Evolutionary conservation across 2,888 invertebrate genomes (phyloP), one percentile per base, ranked within the genome.

Genomic region (Troides helena): DNA sequence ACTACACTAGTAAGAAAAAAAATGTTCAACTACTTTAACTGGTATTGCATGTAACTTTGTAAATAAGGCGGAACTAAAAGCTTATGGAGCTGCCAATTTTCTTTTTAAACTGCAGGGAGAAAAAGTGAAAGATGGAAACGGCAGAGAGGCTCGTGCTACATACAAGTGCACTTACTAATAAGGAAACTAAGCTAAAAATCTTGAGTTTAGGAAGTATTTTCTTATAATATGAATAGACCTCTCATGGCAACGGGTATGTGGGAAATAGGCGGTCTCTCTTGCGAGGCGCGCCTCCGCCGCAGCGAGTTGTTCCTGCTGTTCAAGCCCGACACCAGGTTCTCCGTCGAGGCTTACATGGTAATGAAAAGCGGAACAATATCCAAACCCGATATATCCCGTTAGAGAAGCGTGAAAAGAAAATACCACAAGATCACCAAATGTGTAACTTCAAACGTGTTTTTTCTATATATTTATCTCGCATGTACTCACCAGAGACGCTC

Each of bases 241-340:
- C 89, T 85, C 86, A 88, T 88, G 14, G 93, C 89, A 5, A 93
- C 88, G 0, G 93, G 93, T 77, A 93, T 93, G 46, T 93, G 92
- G 1, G 91, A 90, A 8, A 87, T 81, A 0, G 91, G 89, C 23
- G 92, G 91, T 23, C 92, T 76, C 72, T 93, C 93, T 72, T 92
- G 92, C 6, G 92, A 92, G 0, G 90, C 87, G 0, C 92, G 78
- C 0, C 92, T 78, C 7, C 90, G 73, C 0, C 92, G 74, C 69
- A 91, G 69, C 0, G 92, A 92, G 17, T 86, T 86, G 0, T 82
- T 84, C 1, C 92, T 80, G 71, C 92, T 80, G 71, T 84, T 87
- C 0, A 88, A 67, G 0, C 89, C 89, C 0, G 85, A 85, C 0
- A 90, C 86, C 21, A 92, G 67, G 69, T 88, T 92, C 74, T 92